Conservation (phyloP, 2,113 vertebrate genomes). For the Seriola quinqueradiata region DNA sequence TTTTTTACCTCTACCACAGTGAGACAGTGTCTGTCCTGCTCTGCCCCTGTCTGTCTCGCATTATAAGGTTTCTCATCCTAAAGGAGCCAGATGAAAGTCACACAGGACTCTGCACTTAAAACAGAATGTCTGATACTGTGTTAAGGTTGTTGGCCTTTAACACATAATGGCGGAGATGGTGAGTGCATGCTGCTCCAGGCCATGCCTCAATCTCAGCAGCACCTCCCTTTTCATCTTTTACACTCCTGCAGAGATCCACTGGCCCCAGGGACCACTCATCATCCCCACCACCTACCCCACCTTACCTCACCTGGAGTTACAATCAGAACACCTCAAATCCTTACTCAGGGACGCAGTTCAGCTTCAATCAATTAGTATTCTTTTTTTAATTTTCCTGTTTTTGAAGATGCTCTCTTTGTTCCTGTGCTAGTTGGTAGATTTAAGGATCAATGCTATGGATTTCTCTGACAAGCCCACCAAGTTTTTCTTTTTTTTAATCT, state of each 20-base stretch:
- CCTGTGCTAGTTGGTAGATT: conserved; percentile 48
- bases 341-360: background rate
- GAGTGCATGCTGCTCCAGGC: conserved; percentile 24
- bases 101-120: conserved; percentile 65
- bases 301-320: conserved; percentile 7
- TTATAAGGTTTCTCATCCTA: background rate
- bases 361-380: conserved; percentile 38
- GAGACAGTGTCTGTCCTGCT: background rate
- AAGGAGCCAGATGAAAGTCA: conserved; percentile 67
- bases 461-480: conserved; percentile 15
- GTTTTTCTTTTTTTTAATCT: conserved; percentile 12
- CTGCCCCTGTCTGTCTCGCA: background rate
- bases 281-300: background rate
- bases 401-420: conserved; percentile 53
- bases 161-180: conserved; percentile 1
- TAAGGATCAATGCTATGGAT: conserved; percentile 71
- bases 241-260: conserved; percentile 40
- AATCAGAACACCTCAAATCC: conserved; percentile 37
- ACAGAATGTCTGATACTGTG: conserved; percentile 68
- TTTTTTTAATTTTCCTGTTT: conserved; percentile 27
- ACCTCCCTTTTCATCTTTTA: conserved; percentile 55
- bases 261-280: background rate
- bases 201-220: conserved; percentile 42
- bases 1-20: background rate
- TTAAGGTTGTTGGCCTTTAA: conserved; percentile 61